Evolutionary conservation across 2,797 vertebrate species (phyloP), one percentile per base, ranked within the genome.

Genomic region (Brachyrhaphis roseni): DNA sequence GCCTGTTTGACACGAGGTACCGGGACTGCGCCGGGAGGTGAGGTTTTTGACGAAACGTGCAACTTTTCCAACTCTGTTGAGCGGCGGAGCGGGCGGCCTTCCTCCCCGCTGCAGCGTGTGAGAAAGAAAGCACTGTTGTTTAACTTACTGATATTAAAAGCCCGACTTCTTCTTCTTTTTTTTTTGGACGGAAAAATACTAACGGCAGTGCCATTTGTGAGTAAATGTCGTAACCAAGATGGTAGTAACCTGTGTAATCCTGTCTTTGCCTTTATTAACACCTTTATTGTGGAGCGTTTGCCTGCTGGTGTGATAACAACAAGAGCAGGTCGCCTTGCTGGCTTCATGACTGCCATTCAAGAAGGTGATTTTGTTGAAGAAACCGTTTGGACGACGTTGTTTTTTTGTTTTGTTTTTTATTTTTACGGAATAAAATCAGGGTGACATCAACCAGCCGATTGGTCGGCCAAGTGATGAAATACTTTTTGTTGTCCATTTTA

Each of bases 31-130:
- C 10, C 11, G 28, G 73, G 85, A 90, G 90, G 90, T 88, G 88
- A 93, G 88, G 86, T 8, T 43, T 76, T 59, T 20, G 18, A 51
- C 53, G 78, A 84, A 91, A 89, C 88, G 84, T 87, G 82, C 91
- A 94, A 95, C 93, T 94, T 95, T 95, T 91, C 83, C 90, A 93
- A 93, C 86, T 93, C 90, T 84, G 72, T 34, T 77, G 79, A 85
- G 91, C 43, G 79, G 73, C 1, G 86, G 79, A 87, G 86, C 82
- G 53, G 83, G 74, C 84, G 89, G 91, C 90, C 91, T 86, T 80
- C 68, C 77, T 80, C 73, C 75, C 45, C 2, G 57, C 68, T 11
- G 82, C 72, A 72, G 85, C 71, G 87, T 77, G 89, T 47, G 82
- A 79, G 84, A 84, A 87, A 81, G 86, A 86, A 76, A 81, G 80